Conservation (phyloP, 2,797 vertebrate species). For the Apodemus agrarius region DNA sequence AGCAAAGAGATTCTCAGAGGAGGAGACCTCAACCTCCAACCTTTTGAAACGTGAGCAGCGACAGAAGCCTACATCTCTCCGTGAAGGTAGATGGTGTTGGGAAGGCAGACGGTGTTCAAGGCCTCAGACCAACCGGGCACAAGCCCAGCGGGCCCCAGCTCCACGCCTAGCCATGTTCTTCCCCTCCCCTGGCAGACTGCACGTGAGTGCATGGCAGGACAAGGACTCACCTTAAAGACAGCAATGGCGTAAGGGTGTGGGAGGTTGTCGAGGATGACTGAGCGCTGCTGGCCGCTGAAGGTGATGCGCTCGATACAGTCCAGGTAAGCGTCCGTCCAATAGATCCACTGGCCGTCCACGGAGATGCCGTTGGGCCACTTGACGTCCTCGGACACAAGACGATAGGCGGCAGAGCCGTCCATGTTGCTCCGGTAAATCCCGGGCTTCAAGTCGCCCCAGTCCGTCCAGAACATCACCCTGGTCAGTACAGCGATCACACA, state of each 20-base stretch:
- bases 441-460: conserved; percentile 95
- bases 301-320: conserved; percentile 96
- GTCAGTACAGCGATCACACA: not conserved
- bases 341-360: conserved; percentile 95
- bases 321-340: conserved; percentile 98
- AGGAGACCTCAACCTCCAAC: not conserved
- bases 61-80: not conserved
- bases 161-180: rapidly evolving
- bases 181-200: rapidly evolving
- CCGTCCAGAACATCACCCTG: conserved; percentile 99
- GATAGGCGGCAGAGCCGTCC: conserved; percentile 92
- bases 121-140: not conserved
- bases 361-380: conserved; percentile 98
- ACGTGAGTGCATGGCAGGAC: rapidly evolving
- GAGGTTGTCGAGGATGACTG: conserved; percentile 94
- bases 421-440: conserved; percentile 96
- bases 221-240: conserved; percentile 93
- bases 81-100: not conserved
- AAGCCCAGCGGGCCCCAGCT: rapidly evolving
- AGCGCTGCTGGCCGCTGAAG: conserved; percentile 92
- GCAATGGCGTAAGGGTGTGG: conserved; percentile 98
- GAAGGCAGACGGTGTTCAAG: not conserved
- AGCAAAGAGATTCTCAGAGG: not conserved
- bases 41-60: not conserved
- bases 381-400: conserved; percentile 93